A percentile compares a stretch with the other conserved stretches of the same genome.
These are phyloP conservation scores for Hirtodrosophila cameraria DNA, from an alignment of 2,888 invertebrate genomes.

Conservation along the genomic window DNA sequence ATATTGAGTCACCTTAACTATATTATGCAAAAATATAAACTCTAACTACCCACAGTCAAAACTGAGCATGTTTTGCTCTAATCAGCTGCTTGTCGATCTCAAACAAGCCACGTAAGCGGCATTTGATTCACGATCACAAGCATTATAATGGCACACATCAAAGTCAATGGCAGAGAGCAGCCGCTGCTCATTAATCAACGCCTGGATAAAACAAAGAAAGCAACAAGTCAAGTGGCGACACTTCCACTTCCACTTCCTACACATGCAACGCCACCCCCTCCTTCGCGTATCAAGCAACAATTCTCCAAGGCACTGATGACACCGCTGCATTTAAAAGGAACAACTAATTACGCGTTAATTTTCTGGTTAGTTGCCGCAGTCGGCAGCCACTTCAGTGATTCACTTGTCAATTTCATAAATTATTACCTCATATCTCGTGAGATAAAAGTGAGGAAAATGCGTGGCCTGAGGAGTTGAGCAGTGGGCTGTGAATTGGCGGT, in stretches of 20 bases:
- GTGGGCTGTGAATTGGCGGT: slow-evolving; percentile 2
- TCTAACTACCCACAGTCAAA: slow-evolving; percentile 2
- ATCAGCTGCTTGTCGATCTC: slow-evolving; percentile 56
- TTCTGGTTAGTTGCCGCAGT: slow-evolving; percentile 50
- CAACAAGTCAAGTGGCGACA: slow-evolving; percentile 69
- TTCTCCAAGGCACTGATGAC: slow-evolving; percentile 43
- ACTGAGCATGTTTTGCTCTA: slow-evolving; percentile 21
- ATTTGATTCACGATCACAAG: slow-evolving; percentile 42
- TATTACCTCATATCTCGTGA: slow-evolving; percentile 62
- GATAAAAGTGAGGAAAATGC: slow-evolving; percentile 53
- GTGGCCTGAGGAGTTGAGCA: slow-evolving; percentile 6
- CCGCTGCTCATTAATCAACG: slow-evolving; percentile 71
- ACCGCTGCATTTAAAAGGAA: slow-evolving; percentile 65
- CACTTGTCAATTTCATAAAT: slow-evolving; percentile 77
- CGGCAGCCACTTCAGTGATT: slow-evolving; percentile 52
- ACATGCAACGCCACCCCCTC: neutral
- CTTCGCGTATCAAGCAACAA: neutral
- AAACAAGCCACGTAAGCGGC: slow-evolving; percentile 25
- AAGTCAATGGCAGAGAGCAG: slow-evolving; percentile 55
- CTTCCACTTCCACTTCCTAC: slow-evolving; percentile 60
- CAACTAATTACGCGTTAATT: slow-evolving; percentile 80
- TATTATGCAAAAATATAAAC: neutral
- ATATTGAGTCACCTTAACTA: neutral
- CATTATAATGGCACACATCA: slow-evolving; percentile 49
- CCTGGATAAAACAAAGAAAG: slow-evolving; percentile 61